Percentiles rank a stretch among this genome's conserved stretches.
phyloP scores from a whole-genome alignment of 2,888 invertebrate genomes.

The Drosophila algonquin region DNA sequence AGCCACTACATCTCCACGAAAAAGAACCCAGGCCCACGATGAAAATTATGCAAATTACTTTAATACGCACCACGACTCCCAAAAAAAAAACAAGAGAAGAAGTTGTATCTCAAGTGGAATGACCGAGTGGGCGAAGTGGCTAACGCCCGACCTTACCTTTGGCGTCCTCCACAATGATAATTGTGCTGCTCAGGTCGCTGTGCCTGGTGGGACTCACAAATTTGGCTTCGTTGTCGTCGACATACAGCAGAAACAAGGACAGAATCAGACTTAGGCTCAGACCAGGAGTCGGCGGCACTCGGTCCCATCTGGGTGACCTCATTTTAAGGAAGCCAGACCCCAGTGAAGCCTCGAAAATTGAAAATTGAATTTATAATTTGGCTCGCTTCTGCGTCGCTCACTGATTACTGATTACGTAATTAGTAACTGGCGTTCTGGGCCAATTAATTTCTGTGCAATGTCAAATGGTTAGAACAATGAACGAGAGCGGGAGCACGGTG shows the following conservation, averaged over 20 bases:
- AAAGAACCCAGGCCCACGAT: conserved; percentile 12
- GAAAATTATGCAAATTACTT: conserved; percentile 76
- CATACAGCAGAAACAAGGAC: conserved; percentile 22
- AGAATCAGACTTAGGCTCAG: conserved; percentile 1
- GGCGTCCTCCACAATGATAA: conserved; percentile 84
- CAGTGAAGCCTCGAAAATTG: neutral
- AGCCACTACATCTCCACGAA: conserved; percentile 13
- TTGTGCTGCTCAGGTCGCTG: conserved; percentile 81
- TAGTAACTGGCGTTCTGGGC: conserved; percentile 38
- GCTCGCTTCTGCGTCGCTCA: conserved; percentile 36
- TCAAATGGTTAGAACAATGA: conserved; percentile 36
- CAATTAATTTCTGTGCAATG: conserved; percentile 43
- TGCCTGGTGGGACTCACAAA: conserved; percentile 71
- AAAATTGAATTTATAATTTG: conserved; percentile 14
- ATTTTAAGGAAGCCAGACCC: neutral
- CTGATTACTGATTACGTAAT: conserved; percentile 74
- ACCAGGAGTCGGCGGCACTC: conserved; percentile 5
- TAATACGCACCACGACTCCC: conserved; percentile 57
- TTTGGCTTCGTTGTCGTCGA: conserved; percentile 50
- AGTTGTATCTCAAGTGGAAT: conserved; percentile 54
- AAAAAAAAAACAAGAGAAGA: neutral
- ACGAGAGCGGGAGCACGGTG: neutral
- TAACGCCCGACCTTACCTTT: conserved; percentile 79
- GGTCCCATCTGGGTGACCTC: neutral
- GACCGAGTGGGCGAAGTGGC: conserved; percentile 54